Base-by-base conservation (phyloP, 2,113 vertebrate species). In the Poeciliopsis prolifica region DNA sequence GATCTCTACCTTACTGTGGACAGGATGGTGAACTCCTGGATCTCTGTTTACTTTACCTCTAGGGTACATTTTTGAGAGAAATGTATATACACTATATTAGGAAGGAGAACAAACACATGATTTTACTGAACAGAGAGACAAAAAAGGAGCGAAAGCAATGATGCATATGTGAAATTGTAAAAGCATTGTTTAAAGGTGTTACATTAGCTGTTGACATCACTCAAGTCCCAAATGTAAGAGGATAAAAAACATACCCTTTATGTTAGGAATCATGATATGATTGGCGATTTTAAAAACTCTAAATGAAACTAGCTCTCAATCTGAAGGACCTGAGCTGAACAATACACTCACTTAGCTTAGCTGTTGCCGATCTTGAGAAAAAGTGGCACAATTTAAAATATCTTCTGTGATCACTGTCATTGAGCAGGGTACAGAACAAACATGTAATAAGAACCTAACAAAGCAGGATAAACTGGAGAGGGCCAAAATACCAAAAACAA, bases 1-100 rank as follows among this genome's bases (percentile, higher is more conserved):
- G 90, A 94, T 94, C 90, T 86, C 75, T 74, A 87, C 88, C 91
- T 86, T 77, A 74, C 72, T 84, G 77, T 88, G 87, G 89, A 91
- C 91, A 88, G 91, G 75, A 90, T 74, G 83, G 81, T 82, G 79
- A 88, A 88, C 76, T 75, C 77, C 84, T 80, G 81, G 79, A 88
- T 87, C 80, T 80, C 69, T 90, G 87, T 94, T 92, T 91, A 90
- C 81, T 89, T 77, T 81, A 78, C 77, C 80, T 88, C 85, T 71
- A 88, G 87, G 81, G 82, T 78, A 77, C 76, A 80, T 86, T 86
- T 78, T 71, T 82, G 65, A 68, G 73, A 70, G 37, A 72, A 75
- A 79, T 79, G 68, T 68, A 74, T 82, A 79, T 69, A 44, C 51
- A 70, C 10, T 22, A n/a, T 67, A 65, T 75, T 72, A 28, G 22